These are phyloP conservation scores for Cyclophora punctaria DNA, from an alignment of 2,888 invertebrate genomes.

Conservation along the genomic window DNA sequence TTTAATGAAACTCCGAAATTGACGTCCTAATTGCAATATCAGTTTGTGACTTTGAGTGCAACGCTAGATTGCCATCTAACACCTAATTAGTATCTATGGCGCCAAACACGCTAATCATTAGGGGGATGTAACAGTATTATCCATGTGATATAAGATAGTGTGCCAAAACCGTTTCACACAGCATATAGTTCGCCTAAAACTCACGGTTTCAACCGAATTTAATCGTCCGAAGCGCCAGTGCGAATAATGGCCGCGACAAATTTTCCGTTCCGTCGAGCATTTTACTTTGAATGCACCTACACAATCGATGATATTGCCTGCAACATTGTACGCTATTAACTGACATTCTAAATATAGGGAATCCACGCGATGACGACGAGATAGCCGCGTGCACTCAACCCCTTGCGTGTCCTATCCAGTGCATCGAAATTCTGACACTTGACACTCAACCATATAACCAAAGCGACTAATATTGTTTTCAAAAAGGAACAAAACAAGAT, in stretches of 20 bases:
- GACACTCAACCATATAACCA: slow-evolving; percentile 15
- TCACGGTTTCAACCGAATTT: slow-evolving; percentile 55
- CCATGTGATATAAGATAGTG: slow-evolving; percentile 15
- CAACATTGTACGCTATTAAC: slow-evolving; percentile 70
- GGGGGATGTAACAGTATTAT: background rate
- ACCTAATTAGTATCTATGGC: no score
- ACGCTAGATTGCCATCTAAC: background rate
- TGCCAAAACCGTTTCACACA: slow-evolving; percentile 29
- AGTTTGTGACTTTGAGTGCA: background rate
- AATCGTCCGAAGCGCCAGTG: slow-evolving; percentile 65
- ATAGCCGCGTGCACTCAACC: slow-evolving; percentile 48
- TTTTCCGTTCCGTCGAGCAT: slow-evolving; percentile 70
- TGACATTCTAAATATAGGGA: slow-evolving; percentile 68
- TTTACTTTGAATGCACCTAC: slow-evolving; percentile 69
- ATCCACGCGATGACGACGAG: slow-evolving; percentile 50
- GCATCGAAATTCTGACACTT: slow-evolving; percentile 10
- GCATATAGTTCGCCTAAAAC: slow-evolving; percentile 31
- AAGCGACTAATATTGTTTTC: slow-evolving; percentile 18
- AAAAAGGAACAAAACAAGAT: background rate
- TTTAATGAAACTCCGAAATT: slow-evolving; percentile 23
- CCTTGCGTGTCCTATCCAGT: slow-evolving; percentile 38
- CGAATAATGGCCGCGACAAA: slow-evolving; percentile 67
- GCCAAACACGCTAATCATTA: no score
- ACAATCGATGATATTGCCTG: slow-evolving; percentile 66
- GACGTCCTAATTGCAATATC: background rate